These are phyloP conservation scores for Trichosurus vulpecula DNA, from an alignment of 2,797 vertebrate genomes.

Conservation along the genomic window DNA sequence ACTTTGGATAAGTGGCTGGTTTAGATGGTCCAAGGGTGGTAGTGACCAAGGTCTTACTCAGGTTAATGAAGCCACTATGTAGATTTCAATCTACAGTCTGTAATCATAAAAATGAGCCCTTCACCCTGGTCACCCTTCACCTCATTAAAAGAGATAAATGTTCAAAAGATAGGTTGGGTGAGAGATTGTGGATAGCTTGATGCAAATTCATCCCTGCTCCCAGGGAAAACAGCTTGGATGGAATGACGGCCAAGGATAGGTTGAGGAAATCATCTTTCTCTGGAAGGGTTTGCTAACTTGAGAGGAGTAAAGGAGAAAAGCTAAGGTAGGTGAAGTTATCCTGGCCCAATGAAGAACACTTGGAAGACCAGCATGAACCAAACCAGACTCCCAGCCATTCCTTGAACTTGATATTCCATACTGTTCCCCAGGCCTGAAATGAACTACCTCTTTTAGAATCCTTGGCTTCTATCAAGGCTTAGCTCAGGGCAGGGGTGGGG, in stretches of 20 bases:
- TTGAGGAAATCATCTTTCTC: not conserved
- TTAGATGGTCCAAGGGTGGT: not conserved
- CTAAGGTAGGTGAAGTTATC: not conserved
- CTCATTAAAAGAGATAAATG: not conserved
- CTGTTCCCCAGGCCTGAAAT: not conserved
- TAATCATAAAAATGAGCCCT: not conserved
- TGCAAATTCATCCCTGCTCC: not conserved
- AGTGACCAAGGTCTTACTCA: not conserved
- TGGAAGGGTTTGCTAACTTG: not conserved
- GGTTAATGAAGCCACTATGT: not conserved
- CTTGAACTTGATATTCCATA: not conserved
- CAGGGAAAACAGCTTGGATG: not conserved
- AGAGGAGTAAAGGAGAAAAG: not conserved
- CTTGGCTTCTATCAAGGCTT: not conserved
- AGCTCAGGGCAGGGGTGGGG: not conserved
- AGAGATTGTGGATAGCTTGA: not conserved
- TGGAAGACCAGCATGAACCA: not conserved
- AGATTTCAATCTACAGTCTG: not conserved
- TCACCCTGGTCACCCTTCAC: not conserved
- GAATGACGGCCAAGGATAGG: not conserved
- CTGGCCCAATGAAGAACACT: not conserved
- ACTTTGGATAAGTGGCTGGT: not conserved
- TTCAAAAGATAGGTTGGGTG: not conserved
- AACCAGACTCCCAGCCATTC: not conserved
- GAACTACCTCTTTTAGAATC: not conserved